Base-by-base conservation (phyloP, 2,888 invertebrate species). In the Pseudococcus viburni region DNA sequence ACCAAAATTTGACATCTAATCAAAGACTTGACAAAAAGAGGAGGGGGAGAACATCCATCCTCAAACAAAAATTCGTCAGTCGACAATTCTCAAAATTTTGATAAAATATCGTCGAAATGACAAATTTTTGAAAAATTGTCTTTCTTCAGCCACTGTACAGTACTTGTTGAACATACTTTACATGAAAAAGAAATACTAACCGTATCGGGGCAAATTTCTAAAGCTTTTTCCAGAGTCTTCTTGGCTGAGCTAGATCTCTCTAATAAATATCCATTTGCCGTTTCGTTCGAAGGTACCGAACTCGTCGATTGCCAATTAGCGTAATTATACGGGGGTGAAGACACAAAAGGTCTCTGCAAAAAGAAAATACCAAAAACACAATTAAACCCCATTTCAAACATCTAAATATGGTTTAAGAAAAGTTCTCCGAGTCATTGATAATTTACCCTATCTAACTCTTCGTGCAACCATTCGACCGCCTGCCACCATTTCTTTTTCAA, bases 161-260 rank as follows among this genome's bases (percentile, higher is more conserved):
- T 33, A 33, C 26, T 33, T 33, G 26, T 2, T 33, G 26, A 33
- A 33, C 3, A 33, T 33, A 33, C 26, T 2, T 33, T 3, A 33
- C 3, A 33, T 33, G 26, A 33, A 33, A 33, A 33, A 2, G 26
- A 33, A 33, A 11, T 22, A 73, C 86, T 80, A 19, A 87, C 87
- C 51, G 77, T 73, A 87, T 88, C 88, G 12, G 95, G 95, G 91
- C 95, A 94, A 59, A 96, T 92, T 91, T 96, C 96, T 90, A 94
- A 93, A 8, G 96, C 96, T 91, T 95, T 93, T 90, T 95, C 95
- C 89, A 98, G 93, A 0, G 97, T 98, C 91, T 96, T 96, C 90
- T 96, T 94, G 0, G 98, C 98, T 90, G 98, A 98, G 91, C 96
- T 97, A 90, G 98, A 98, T 90, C 98, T 94, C 91, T 98, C 98